Conservation (phyloP, 2,797 vertebrate species). For the Denticeps clupeoides region DNA sequence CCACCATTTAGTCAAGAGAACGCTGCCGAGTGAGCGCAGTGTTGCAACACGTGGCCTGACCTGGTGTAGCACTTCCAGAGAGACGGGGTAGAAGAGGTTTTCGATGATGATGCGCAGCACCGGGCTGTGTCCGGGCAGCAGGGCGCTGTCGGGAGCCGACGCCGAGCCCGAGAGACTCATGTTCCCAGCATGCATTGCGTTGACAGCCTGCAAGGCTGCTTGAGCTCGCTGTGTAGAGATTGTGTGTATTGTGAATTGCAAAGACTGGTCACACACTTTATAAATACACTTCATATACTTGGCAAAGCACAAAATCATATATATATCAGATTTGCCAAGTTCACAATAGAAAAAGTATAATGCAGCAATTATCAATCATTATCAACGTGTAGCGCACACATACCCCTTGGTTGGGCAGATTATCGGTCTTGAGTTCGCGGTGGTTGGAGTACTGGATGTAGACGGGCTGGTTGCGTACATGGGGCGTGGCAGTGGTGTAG, state of each 20-base stretch:
- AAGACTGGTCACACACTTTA: too few species aligned
- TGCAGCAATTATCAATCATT: too few species aligned
- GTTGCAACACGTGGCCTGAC: constrained; percentile 37
- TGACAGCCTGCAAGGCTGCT: constrained; percentile 52
- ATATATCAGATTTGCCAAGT: too few species aligned
- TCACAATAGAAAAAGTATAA: too few species aligned
- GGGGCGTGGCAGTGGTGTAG: constrained; percentile 61
- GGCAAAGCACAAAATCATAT: too few species aligned
- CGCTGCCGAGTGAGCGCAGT: constrained; percentile 1
- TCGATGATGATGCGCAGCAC: constrained; percentile 72
- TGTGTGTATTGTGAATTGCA: too few species aligned
- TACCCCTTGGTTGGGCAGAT: constrained; percentile 62
- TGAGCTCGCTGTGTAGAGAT: constrained; percentile 61
- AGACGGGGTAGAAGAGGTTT: constrained; percentile 64
- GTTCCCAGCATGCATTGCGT: constrained; percentile 45
- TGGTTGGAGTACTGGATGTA: constrained; percentile 83
- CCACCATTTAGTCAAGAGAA: background rate
- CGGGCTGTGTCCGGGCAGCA: constrained; percentile 45
- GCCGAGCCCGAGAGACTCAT: constrained; percentile 34
- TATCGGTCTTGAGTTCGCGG: constrained; percentile 75
- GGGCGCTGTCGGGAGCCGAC: constrained; percentile 33
- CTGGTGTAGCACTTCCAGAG: constrained; percentile 70
- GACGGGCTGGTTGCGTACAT: constrained; percentile 69
- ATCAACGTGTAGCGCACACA: constrained; percentile 35
- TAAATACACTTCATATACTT: too few species aligned